phyloP scores from a whole-genome alignment of 2,113 vertebrate genomes.

The Aix galericulata region DNA sequence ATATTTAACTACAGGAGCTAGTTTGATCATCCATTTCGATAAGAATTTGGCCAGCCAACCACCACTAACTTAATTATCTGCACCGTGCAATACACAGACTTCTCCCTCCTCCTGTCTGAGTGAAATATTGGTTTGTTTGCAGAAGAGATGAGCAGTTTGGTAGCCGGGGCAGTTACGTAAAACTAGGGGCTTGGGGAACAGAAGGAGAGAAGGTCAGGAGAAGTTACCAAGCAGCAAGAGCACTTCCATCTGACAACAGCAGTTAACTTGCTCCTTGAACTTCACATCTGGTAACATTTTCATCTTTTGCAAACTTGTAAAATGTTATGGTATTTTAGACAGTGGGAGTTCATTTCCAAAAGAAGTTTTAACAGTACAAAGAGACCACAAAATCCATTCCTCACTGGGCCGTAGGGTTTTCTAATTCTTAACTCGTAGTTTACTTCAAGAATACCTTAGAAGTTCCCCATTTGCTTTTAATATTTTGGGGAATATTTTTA shows the following conservation, averaged over 20 bases:
- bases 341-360: conserved; percentile 69
- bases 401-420: conserved; percentile 55
- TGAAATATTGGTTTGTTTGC: neutral
- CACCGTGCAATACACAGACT: neutral
- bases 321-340: conserved; percentile 72
- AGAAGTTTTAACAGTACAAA: conserved; percentile 72
- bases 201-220: neutral
- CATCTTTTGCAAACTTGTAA: conserved; percentile 77
- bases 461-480: neutral
- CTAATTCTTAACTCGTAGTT: conserved; percentile 49
- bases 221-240: conserved; percentile 1
- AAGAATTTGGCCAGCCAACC: neutral
- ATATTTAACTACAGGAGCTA: neutral
- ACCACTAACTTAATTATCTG: neutral
- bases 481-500: conserved; percentile 29
- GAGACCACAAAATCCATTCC: conserved; percentile 68
- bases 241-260: conserved; percentile 51
- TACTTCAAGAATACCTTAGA: conserved; percentile 1
- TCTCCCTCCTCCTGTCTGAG: neutral
- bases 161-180: neutral
- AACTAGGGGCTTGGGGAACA: neutral
- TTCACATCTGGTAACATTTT: conserved; percentile 80
- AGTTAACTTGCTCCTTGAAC: conserved; percentile 67
- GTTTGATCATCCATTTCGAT: neutral
- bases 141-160: neutral